phyloP scores from a whole-genome alignment of 1,140 invertebrate genomes.

The Apocrypta bakeri region DNA sequence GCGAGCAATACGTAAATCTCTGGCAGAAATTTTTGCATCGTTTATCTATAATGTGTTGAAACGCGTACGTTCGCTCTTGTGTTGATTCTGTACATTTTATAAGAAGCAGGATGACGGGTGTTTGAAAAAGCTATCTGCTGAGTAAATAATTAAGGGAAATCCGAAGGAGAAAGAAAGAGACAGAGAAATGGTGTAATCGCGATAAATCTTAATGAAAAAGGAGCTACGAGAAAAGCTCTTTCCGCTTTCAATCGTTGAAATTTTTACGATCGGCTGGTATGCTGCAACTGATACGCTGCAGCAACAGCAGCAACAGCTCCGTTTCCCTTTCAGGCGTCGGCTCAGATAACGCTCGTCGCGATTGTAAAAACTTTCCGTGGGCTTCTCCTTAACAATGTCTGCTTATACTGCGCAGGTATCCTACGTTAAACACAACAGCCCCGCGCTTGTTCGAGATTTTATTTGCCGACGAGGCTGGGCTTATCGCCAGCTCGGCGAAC shows the following conservation, averaged over 20 bases:
- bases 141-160: constrained; percentile 20
- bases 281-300: background rate
- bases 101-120: background rate
- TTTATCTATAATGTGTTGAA: background rate
- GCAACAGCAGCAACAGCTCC: background rate
- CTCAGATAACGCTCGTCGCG: constrained; percentile 33
- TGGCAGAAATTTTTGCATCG: too few relatives aligned
- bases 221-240: constrained; percentile 10
- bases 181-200: background rate
- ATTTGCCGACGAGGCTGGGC: constrained; percentile 69
- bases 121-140: constrained; percentile 15
- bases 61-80: background rate
- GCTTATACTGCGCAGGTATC: constrained; percentile 18
- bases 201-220: constrained; percentile 27
- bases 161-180: background rate
- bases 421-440: constrained; percentile 65
- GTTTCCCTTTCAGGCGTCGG: constrained; percentile 20
- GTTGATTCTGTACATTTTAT: background rate
- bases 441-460: constrained; percentile 73
- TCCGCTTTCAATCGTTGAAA: constrained; percentile 37
- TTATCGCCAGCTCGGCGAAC: constrained; percentile 63
- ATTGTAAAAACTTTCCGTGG: constrained; percentile 41
- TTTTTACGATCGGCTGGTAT: constrained; percentile 39
- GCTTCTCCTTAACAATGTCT: constrained; percentile 8
- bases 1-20: background rate